Evolutionary conservation across 2,888 invertebrate genomes (phyloP).

Genomic region (Agrochola lychnidis): DNA sequence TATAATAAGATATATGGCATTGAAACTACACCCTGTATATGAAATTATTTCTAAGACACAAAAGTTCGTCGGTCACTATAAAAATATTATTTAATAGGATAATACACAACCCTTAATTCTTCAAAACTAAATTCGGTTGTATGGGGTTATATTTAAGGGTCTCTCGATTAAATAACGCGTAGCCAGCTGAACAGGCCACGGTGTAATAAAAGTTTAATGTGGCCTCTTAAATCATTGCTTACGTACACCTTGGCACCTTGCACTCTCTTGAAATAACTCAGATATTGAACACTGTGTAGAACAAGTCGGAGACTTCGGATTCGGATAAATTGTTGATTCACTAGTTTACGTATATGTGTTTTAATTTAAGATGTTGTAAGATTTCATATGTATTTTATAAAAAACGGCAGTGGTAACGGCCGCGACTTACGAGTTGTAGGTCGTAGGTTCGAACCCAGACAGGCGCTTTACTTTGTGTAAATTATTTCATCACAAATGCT

Average conservation of each 20-base stretch:
- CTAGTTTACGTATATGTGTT: neutral
- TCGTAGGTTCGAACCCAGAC: too few species aligned
- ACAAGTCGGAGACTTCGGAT: constrained; percentile 6
- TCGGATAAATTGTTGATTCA: neutral
- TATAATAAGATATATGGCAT: neutral
- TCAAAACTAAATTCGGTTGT: constrained; percentile 39
- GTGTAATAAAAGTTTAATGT: constrained; percentile 74
- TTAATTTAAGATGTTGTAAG: neutral
- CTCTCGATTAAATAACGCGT: constrained; percentile 52
- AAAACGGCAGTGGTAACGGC: too few species aligned
- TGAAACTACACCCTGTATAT: neutral
- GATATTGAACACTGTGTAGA: constrained; percentile 28
- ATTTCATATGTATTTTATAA: neutral
- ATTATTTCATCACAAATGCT: too few species aligned
- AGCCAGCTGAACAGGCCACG: constrained; percentile 55
- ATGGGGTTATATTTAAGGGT: constrained; percentile 49
- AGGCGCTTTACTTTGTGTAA: too few species aligned
- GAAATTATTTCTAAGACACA: neutral
- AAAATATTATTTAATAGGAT: constrained; percentile 27
- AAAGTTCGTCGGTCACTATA: constrained; percentile 16
- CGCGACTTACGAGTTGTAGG: too few species aligned
- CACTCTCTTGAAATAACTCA: constrained; percentile 42
- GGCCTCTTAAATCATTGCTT: constrained; percentile 72
- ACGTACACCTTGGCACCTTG: constrained; percentile 65
- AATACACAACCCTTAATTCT: constrained; percentile 23